Evolutionary conservation across 37 sponge, comb jelly and placozoan genomes (phyloP).

Genomic region (Agelas oroides): DNA sequence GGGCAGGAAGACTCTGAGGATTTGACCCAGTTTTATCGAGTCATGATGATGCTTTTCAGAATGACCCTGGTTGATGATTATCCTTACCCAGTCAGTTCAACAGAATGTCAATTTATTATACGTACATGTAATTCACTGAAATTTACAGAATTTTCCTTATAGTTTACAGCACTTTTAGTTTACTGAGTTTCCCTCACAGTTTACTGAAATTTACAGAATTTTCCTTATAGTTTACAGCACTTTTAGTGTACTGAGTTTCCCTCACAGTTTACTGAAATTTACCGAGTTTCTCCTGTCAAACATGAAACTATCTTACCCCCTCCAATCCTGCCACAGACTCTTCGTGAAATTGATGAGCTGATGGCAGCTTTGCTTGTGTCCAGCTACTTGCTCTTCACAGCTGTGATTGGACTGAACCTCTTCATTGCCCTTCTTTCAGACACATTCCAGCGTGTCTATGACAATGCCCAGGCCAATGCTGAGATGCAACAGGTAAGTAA

Average conservation of each 20-base stretch:
- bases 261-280: too few species aligned
- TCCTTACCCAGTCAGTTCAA: conserved; percentile 23
- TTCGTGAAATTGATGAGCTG: conserved; percentile 40
- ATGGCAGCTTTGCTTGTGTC: conserved; percentile 47
- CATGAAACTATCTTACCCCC: too few species aligned
- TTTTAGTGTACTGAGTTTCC: too few species aligned
- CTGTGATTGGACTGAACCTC: conserved; percentile 59
- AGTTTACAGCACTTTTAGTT: too few species aligned
- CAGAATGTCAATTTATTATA: too few species aligned
- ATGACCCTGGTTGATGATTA: conserved; percentile 64
- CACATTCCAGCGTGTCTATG: conserved; percentile 79
- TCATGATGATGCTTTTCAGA: conserved; percentile 46
- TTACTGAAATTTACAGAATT: too few species aligned
- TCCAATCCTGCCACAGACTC: conserved; percentile 7
- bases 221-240: too few species aligned
- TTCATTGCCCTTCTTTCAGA: conserved; percentile 67
- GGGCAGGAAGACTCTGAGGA: neutral
- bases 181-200: too few species aligned
- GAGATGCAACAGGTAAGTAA: conserved; percentile 31
- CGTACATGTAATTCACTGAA: too few species aligned
- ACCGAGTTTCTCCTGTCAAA: too few species aligned
- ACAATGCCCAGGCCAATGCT: conserved; percentile 68
- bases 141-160: too few species aligned
- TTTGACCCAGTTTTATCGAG: conserved; percentile 16
- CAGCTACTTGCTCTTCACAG: conserved; percentile 31